Conservation (phyloP, 2,797 vertebrate species). For the Galagoides demidoff region DNA sequence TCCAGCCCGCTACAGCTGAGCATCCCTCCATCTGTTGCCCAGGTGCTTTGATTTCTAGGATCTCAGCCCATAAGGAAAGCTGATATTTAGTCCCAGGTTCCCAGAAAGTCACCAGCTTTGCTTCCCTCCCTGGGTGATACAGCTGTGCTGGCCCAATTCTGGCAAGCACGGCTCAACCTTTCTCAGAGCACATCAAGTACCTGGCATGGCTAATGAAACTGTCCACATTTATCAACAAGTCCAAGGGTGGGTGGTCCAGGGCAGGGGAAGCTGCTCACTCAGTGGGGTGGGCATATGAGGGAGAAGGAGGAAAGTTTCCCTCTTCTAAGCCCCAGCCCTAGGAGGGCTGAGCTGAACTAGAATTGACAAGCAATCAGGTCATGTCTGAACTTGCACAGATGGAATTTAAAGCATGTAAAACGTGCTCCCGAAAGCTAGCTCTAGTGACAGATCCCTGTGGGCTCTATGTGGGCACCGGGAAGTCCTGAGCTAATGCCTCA, state of each 20-base stretch:
- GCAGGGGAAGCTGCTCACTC: not conserved
- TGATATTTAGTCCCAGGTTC: not conserved
- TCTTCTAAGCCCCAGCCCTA: not conserved
- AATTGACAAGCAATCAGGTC: slow-evolving; percentile 15
- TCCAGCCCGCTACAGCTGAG: no score
- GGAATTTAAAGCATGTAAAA: slow-evolving; percentile 68
- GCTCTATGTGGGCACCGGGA: accelerated
- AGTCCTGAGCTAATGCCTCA: not conserved
- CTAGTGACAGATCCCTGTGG: not conserved
- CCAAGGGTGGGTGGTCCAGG: not conserved
- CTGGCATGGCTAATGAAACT: not conserved
- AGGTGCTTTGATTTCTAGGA: not conserved
- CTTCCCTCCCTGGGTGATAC: not conserved
- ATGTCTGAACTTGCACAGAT: slow-evolving; percentile 60
- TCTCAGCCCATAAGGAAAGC: not conserved
- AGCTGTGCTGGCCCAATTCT: not conserved
- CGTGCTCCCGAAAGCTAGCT: not conserved
- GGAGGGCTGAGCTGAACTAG: not conserved
- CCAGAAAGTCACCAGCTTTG: not conserved
- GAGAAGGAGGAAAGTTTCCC: not conserved
- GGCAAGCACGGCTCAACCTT: not conserved
- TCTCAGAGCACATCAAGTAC: not conserved
- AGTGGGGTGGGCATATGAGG: not conserved
- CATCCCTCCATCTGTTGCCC: not conserved
- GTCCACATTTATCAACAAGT: not conserved